Evolutionary conservation across 2,113 vertebrate genomes (phyloP).

Genomic region (Podilymbus podiceps): DNA sequence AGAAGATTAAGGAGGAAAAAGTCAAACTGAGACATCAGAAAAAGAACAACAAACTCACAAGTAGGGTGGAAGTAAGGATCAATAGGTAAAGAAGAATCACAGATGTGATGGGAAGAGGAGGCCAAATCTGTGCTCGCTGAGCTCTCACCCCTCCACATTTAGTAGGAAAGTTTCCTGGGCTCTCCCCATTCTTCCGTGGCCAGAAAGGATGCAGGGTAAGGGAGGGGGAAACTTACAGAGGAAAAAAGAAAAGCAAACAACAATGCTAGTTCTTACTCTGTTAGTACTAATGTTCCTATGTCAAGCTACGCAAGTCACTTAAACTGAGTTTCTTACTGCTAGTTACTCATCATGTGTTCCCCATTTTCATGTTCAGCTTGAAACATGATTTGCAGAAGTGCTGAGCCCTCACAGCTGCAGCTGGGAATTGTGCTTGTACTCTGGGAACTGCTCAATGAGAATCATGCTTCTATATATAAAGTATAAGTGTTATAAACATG

Average conservation of each 20-base stretch:
- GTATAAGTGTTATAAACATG: neutral
- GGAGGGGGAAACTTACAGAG: neutral
- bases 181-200: neutral
- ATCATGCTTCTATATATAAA: neutral
- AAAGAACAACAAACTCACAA: neutral
- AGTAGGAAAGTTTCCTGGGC: neutral
- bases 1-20: neutral
- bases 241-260: neutral
- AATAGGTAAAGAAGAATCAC: neutral
- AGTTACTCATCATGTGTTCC: neutral
- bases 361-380: neutral
- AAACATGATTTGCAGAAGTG: neutral
- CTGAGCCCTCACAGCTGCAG: constrained; percentile 16
- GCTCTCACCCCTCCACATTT: neutral
- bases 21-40: neutral
- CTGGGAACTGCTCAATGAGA: neutral
- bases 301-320: neutral
- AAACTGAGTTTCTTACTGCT: neutral
- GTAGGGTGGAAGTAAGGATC: neutral
- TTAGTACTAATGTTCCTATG: neutral
- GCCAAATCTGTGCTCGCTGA: neutral
- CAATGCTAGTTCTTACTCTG: neutral
- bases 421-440: neutral
- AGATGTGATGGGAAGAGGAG: neutral
- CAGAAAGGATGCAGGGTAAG: neutral